Evolutionary conservation across 2,888 invertebrate species (phyloP).

Genomic region (Electrophaes corylata): DNA sequence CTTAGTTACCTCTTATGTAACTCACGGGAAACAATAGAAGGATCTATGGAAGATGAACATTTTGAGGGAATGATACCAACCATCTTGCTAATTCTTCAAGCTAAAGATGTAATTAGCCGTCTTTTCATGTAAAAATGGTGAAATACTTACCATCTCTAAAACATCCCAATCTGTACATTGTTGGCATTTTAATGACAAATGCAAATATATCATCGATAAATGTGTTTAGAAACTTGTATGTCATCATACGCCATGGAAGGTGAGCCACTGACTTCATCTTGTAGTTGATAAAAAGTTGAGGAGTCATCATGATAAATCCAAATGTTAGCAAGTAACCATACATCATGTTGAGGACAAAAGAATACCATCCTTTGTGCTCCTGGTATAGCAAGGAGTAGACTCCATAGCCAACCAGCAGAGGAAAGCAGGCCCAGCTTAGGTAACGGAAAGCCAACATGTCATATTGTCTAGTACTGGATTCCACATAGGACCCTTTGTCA

Average conservation of each 20-base stretch:
- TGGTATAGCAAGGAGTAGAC: slow-evolving; percentile 97
- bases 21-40: too few species aligned
- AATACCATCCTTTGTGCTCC: slow-evolving; percentile 99
- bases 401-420: slow-evolving; percentile 96
- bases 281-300: slow-evolving; percentile 99
- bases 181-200: slow-evolving; percentile 99
- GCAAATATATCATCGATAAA: slow-evolving; percentile 99
- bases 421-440: slow-evolving; percentile 97
- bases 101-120: not conserved
- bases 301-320: slow-evolving; percentile 99
- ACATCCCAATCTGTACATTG: slow-evolving; percentile 98
- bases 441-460: slow-evolving; percentile 98
- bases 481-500: slow-evolving; percentile 98
- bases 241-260: slow-evolving; percentile 99
- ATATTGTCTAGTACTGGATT: slow-evolving; percentile 96
- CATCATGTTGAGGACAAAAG: slow-evolving; percentile 97
- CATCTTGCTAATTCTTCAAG: not conserved
- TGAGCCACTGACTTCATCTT: slow-evolving; percentile 99
- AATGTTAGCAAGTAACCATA: slow-evolving; percentile 99
- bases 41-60: too few species aligned
- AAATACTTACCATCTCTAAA: slow-evolving; percentile 93
- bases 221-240: slow-evolving; percentile 99
- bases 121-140: slow-evolving; percentile 1
- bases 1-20: too few species aligned
- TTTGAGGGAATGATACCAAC: not conserved